Conservation (phyloP, 2,797 vertebrate species). For the Apogon talboti region DNA sequence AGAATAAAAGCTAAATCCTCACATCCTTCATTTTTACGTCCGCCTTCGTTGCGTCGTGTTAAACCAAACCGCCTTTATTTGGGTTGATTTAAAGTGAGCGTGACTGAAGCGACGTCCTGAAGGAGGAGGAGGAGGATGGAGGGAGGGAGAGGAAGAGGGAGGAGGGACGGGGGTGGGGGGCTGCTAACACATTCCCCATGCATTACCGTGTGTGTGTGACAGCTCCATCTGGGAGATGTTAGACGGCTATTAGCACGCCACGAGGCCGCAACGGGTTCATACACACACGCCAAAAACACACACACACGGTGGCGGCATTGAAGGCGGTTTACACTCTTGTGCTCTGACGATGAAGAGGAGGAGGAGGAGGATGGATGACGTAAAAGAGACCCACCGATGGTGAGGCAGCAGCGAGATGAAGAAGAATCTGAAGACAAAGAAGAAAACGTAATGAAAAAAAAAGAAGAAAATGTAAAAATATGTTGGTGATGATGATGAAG, state of each 20-base stretch:
- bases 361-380: slow-evolving; percentile 19
- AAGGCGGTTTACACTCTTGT: slow-evolving; percentile 40
- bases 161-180: not conserved
- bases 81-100: slow-evolving; percentile 15
- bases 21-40: too few relatives aligned
- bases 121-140: slow-evolving; percentile 10
- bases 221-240: slow-evolving; percentile 66
- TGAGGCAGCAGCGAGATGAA: slow-evolving; percentile 16
- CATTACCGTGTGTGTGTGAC: slow-evolving; percentile 44
- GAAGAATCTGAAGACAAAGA: not conserved
- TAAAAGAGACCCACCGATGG: slow-evolving; percentile 19
- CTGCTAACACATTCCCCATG: slow-evolving; percentile 44
- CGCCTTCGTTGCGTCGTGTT: too few relatives aligned
- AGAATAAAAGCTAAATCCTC: too few relatives aligned
- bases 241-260: slow-evolving; percentile 61
- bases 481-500: too few relatives aligned
- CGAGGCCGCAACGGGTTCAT: slow-evolving; percentile 29
- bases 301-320: slow-evolving; percentile 31
- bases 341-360: slow-evolving; percentile 26
- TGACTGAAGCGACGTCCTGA: slow-evolving; percentile 21
- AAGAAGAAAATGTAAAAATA: too few relatives aligned
- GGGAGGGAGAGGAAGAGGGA: slow-evolving; percentile 10
- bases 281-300: slow-evolving; percentile 45
- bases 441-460: too few relatives aligned
- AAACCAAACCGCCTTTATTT: slow-evolving; percentile 1